Conservation (phyloP, 2,888 invertebrate species). For the Syritta pipiens region DNA sequence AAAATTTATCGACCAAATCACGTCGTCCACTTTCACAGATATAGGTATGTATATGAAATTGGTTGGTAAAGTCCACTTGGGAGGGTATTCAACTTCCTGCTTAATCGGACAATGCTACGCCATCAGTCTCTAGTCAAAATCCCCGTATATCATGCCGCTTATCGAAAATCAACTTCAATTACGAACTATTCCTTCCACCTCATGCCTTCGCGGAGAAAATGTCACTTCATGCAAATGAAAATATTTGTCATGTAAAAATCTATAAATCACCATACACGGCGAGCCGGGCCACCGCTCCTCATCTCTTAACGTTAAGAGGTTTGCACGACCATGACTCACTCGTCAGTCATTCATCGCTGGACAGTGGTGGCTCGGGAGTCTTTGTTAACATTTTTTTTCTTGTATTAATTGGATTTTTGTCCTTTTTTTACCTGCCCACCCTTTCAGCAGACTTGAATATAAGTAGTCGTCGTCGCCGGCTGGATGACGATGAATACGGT, state of each 20-base stretch:
- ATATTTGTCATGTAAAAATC: constrained; percentile 43
- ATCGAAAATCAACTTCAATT: too few relatives aligned
- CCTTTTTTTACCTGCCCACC: not conserved
- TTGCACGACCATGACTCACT: constrained; percentile 24
- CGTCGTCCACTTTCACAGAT: too few relatives aligned
- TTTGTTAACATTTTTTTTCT: constrained; percentile 3
- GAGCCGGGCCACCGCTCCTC: not conserved
- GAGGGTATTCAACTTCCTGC: too few relatives aligned
- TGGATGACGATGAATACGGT: constrained; percentile 45
- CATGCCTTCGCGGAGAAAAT: too few relatives aligned
- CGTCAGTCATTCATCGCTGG: constrained; percentile 13
- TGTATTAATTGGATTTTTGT: too few relatives aligned
- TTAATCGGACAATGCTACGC: too few relatives aligned
- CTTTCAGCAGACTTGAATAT: constrained; percentile 11
- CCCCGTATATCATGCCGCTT: too few relatives aligned
- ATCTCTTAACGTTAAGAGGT: constrained; percentile 22
- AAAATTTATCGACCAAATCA: too few relatives aligned
- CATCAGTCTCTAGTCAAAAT: too few relatives aligned
- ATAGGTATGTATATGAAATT: too few relatives aligned
- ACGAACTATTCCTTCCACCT: too few relatives aligned
- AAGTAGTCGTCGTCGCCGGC: constrained; percentile 8
- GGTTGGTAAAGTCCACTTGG: too few relatives aligned
- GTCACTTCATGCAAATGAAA: constrained; percentile 16
- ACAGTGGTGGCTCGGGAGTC: constrained; percentile 1
- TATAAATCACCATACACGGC: constrained; percentile 20